Conservation (phyloP, 2,797 vertebrate genomes). For the Fistularia tabacaria region DNA sequence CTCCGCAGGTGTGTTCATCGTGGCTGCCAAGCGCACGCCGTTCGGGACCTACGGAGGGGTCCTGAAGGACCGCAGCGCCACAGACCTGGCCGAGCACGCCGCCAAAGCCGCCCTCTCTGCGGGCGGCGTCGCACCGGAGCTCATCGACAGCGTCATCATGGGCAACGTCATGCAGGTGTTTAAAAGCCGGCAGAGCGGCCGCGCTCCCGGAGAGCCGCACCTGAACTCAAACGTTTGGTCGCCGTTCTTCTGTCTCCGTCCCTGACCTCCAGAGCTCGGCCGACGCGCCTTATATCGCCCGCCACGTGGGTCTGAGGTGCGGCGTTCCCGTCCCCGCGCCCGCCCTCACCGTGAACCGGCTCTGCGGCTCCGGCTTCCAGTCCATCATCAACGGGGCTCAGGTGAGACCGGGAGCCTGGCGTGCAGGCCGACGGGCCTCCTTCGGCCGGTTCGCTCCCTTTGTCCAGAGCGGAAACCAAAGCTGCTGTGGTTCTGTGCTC, state of each 20-base stretch:
- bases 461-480: no score
- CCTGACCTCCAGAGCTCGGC: constrained; percentile 76
- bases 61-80: constrained; percentile 88
- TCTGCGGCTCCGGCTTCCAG: constrained; percentile 97
- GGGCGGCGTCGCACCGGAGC: constrained; percentile 84
- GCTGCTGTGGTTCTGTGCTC: neutral
- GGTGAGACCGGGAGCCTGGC: constrained; percentile 69
- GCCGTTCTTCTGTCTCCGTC: neutral
- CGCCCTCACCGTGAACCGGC: constrained; percentile 89
- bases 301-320: constrained; percentile 88
- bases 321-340: constrained; percentile 83
- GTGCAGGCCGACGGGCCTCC: no score
- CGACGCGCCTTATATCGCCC: constrained; percentile 84
- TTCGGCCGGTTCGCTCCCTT: no score
- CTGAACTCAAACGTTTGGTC: neutral
- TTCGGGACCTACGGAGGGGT: constrained; percentile 89
- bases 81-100: constrained; percentile 85
- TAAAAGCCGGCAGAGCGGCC: neutral
- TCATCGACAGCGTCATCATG: constrained; percentile 86
- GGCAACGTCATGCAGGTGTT: constrained; percentile 92
- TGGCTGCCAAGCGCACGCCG: constrained; percentile 93
- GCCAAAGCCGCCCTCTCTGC: constrained; percentile 84
- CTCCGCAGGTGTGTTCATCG: constrained; percentile 86
- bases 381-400: constrained; percentile 88
- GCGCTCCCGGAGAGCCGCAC: neutral